phyloP scores from a whole-genome alignment of 2,113 vertebrate species.

The Phainopepla nitens region DNA sequence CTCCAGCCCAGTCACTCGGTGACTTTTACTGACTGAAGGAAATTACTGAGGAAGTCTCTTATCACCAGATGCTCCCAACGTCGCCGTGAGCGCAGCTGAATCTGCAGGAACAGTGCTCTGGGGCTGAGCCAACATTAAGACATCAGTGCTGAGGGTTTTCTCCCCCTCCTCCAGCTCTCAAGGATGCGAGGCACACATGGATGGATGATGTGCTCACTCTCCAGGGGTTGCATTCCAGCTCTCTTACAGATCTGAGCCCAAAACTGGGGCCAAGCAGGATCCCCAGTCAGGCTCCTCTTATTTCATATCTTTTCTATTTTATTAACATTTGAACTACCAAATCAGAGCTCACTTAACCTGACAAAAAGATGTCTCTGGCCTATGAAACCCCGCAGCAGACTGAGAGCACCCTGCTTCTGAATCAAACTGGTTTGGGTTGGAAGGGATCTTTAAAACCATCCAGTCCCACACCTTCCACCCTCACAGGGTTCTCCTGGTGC shows the following conservation, averaged over 20 bases:
- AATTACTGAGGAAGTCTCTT: not conserved
- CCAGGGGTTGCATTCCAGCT: not conserved
- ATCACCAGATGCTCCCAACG: not conserved
- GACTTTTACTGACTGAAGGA: not conserved
- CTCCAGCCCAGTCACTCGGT: not conserved
- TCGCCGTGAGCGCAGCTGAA: not conserved
- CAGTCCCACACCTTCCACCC: fast-evolving
- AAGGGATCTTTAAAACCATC: not conserved
- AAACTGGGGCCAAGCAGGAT: not conserved
- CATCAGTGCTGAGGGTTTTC: not conserved
- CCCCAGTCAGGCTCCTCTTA: not conserved
- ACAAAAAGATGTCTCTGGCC: not conserved
- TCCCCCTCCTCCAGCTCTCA: not conserved
- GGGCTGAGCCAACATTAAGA: not conserved
- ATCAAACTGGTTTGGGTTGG: not conserved
- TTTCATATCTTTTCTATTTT: not conserved
- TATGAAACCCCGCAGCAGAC: not conserved
- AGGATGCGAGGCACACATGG: not conserved
- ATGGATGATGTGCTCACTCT: not conserved
- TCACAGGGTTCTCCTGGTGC: fast-evolving
- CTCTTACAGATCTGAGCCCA: not conserved
- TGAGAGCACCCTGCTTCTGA: not conserved
- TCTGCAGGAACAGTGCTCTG: not conserved
- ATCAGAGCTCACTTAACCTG: not conserved
- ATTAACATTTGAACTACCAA: not conserved